Conservation (phyloP, 2,113 vertebrate species). For the Potamarius usumacintae region DNA sequence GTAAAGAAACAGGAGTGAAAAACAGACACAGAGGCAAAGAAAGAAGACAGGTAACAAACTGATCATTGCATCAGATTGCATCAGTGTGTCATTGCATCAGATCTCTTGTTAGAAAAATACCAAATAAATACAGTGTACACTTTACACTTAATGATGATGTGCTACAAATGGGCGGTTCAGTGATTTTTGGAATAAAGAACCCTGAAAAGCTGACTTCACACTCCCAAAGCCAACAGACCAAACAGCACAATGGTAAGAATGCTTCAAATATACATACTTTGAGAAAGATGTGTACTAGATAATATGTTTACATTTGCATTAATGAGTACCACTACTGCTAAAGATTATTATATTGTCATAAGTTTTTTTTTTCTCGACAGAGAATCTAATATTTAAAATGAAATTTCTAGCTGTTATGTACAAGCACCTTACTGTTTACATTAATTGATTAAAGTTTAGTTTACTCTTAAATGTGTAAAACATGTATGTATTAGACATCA, state of each 20-base stretch:
- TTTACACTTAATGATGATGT: slow-evolving; percentile 12
- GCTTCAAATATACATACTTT: not conserved
- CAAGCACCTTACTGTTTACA: not conserved
- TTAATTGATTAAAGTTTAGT: not conserved
- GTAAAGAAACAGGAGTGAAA: not conserved
- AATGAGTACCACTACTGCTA: not conserved
- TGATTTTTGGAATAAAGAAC: slow-evolving; percentile 1
- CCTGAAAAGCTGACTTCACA: slow-evolving; percentile 1
- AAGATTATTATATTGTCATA: not conserved
- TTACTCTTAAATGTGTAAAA: not conserved
- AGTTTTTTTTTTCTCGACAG: not conserved
- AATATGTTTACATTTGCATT: not conserved
- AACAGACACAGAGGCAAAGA: not conserved
- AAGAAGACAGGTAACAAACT: slow-evolving; percentile 21
- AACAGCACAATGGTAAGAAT: slow-evolving; percentile 18
- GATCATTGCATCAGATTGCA: slow-evolving; percentile 33
- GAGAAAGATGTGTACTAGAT: not conserved
- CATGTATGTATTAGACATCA: not conserved
- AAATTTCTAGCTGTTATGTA: not conserved
- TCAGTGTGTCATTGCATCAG: slow-evolving; percentile 29
- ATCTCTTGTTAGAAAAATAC: slow-evolving; percentile 7
- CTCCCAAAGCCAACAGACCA: not conserved
- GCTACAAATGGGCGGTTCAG: slow-evolving; percentile 21
- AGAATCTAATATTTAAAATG: not conserved
- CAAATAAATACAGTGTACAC: slow-evolving; percentile 21